Evolutionary conservation across 2,888 invertebrate genomes (phyloP), one percentile per base, ranked within the genome.

Genomic region (Lampropteryx suffumata): DNA sequence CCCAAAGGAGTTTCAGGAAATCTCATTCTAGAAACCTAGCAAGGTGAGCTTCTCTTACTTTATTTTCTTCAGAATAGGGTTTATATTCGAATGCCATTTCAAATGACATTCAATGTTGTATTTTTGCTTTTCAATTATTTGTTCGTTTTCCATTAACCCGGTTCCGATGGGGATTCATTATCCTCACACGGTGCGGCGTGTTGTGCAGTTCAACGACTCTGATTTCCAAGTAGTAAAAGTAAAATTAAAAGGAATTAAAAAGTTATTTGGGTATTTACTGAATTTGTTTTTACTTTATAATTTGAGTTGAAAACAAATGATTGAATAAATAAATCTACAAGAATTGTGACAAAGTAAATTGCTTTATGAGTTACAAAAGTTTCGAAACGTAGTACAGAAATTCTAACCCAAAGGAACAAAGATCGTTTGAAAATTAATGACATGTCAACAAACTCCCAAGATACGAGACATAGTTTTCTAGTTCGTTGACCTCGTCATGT

Each of bases 1-100:
- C 62, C 63, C 32, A 40, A 56, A 62, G 63, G 52, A 53, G 52
- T 61, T 61, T 51, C 51, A 32, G 55, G 50, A 55, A 63, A 62
- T 65, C 62, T 56, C 61, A 60, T 62, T 66, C 60, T 55, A 50
- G 56, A 58, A 52, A 62, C 50, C 55, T 61, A 61, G 67, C 65
- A 60, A 57, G 61, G 66, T 65, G n/a, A 67, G 60, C 39, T 9
- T 39, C 10, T 39, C 13, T 28, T 29, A 12, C 42, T 34, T 26
- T 27, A 34, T 26, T 26, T 14, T 14, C 10, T n/a, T 9, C 14
- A 8, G 6, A 21, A 34, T 43, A 43, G 14, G 30, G 42, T 21
- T 36, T 21, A 42, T 13, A 42, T 41, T 53, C 10, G 34, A 49
- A 42, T 28, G 39, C 5, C 2, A 21, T 10, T 35, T 27, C 7